A percentile compares a stretch with the other conserved stretches of the same genome.
Conservation (phyloP, 1,140 invertebrate genomes). For the Cardiocondyla obscurior region DNA sequence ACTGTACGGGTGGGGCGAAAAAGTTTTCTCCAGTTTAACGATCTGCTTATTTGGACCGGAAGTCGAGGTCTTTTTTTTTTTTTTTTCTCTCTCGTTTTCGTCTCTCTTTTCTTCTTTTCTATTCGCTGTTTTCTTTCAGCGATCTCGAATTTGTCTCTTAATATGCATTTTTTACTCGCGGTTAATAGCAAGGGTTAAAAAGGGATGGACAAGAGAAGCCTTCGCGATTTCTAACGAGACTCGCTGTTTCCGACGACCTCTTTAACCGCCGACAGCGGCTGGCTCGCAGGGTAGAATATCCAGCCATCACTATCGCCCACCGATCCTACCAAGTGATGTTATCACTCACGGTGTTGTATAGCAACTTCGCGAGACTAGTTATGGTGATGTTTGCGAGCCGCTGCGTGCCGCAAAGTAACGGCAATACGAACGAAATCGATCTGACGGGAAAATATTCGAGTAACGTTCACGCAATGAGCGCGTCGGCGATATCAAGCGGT, state of each 20-base stretch:
- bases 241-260: constrained; percentile 58
- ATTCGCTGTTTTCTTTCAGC: constrained; percentile 34
- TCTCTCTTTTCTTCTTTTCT: constrained; percentile 29
- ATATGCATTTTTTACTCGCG: constrained; percentile 37
- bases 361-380: neutral
- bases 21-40: constrained; percentile 66
- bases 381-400: constrained; percentile 18
- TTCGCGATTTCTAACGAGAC: constrained; percentile 68
- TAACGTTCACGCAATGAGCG: neutral
- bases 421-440: constrained; percentile 14
- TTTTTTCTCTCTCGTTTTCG: no score
- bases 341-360: constrained; percentile 11
- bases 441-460: neutral
- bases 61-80: constrained; percentile 2
- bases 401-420: neutral
- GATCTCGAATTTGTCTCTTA: constrained; percentile 22
- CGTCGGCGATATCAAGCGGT: neutral
- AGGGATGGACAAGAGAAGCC: constrained; percentile 2
- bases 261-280: constrained; percentile 59
- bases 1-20: constrained; percentile 43
- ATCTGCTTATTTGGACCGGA: constrained; percentile 52
- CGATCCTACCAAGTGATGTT: constrained; percentile 4
- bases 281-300: constrained; percentile 58
- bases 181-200: constrained; percentile 41
- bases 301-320: constrained; percentile 67